Evolutionary conservation across 2,797 vertebrate species (phyloP), one percentile per base, ranked within the genome.

Genomic region (Pempheris klunzingeri): DNA sequence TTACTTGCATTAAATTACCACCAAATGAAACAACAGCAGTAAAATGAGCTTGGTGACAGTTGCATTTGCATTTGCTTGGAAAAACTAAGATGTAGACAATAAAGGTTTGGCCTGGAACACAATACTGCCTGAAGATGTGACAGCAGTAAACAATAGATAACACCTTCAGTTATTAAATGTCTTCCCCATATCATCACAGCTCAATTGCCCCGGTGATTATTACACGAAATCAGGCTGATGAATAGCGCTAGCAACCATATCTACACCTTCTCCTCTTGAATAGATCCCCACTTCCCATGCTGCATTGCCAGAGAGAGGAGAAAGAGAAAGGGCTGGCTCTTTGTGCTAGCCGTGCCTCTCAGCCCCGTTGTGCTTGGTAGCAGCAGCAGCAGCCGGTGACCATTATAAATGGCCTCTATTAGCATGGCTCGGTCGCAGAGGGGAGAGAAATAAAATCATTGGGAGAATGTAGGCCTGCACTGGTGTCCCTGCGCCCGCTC

Each of bases 381-480:
- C 85, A 87, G 86, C 80, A 80, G 77, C 61, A 90, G 92, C 92
- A 93, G 91, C 90, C 85, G 80, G 91, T 94, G 94, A 95, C 93
- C 92, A 87, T 94, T 94, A 95, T 93, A 95, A 95, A 96, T 95
- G 95, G 94, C 93, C 93, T 95, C 94, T 94, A 95, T 96, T 96
- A 96, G 93, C 94, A 93, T 93, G 92, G 93, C 93, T 93, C 83
- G 92, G 94, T 93, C 90, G 92, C 93, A 91, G 91, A 92, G 90
- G 92, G 92, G 91, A 90, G 89, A 92, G 91, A 92, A 95, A 94
- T 93, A 93, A 94, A 94, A 94, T 93, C 92, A 92, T 90, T 90
- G 92, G 87, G 90, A 94, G 90, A 93, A 93, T 89, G 88, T 92
- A 87, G 90, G 88, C 87, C 83, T 87, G 87, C 78, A 32, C 85